Conservation (phyloP, 2,113 vertebrate genomes). For the Chitala chitala region DNA sequence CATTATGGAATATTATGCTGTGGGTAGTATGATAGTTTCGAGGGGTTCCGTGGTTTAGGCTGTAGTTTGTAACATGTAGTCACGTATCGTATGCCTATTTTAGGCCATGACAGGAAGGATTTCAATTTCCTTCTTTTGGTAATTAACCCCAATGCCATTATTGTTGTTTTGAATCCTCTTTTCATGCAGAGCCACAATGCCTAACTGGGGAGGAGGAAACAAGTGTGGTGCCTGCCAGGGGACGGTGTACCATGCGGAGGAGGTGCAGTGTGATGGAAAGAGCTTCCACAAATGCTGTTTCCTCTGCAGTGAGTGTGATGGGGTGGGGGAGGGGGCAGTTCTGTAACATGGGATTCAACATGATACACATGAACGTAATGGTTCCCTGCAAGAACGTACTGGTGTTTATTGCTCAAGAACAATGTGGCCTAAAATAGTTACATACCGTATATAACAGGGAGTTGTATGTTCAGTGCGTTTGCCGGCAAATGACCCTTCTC, state of each 20-base stretch:
- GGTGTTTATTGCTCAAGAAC: not conserved
- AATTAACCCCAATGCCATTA: conserved; percentile 3
- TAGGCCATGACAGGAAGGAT: not conserved
- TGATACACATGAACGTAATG: not conserved
- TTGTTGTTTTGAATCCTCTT: conserved; percentile 2
- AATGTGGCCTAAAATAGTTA: not conserved
- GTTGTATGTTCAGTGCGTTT: too few species aligned
- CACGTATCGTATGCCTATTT: not conserved
- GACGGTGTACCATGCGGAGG: conserved; percentile 87
- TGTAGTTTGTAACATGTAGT: too few species aligned
- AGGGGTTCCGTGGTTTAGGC: too few species aligned
- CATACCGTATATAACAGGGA: too few species aligned
- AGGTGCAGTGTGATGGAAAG: conserved; percentile 87
- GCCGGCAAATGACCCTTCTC: too few species aligned
- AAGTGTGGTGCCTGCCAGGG: conserved; percentile 74
- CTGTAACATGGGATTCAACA: not conserved
- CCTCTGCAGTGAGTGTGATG: conserved; percentile 81
- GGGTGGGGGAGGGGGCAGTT: not conserved
- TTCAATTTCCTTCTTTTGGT: not conserved
- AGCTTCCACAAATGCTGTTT: conserved; percentile 92
- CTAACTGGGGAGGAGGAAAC: conserved; percentile 94
- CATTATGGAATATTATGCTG: too few species aligned
- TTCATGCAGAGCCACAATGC: conserved; percentile 62
- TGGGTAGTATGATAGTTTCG: too few species aligned
- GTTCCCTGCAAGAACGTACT: too few species aligned